Evolutionary conservation across 92 coral and sea anemone species (phyloP).

Genomic region (Heteractis magnifica): DNA sequence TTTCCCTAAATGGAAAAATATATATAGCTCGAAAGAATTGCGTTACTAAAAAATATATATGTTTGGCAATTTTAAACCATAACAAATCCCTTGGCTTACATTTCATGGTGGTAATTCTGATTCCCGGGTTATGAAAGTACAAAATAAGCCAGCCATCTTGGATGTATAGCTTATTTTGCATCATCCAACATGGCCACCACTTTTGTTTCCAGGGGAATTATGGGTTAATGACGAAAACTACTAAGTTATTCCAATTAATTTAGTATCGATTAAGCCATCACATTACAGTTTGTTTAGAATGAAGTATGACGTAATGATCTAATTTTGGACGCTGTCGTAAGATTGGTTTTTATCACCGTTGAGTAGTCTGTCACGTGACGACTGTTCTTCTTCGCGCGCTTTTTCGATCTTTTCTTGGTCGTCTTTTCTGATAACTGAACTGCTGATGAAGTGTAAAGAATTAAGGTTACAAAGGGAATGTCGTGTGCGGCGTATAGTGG

Average conservation of each 20-base stretch:
- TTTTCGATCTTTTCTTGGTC: constrained; percentile 58
- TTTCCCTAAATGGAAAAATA: too few species aligned
- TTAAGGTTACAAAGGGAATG: background rate
- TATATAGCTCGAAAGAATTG: too few species aligned
- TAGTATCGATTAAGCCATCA: too few species aligned
- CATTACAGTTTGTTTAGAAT: background rate
- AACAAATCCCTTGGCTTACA: background rate
- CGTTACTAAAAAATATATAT: too few species aligned
- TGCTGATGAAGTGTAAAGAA: background rate
- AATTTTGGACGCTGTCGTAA: constrained; percentile 59
- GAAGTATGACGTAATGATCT: background rate
- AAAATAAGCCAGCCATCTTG: background rate
- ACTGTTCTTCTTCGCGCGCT: constrained; percentile 66
- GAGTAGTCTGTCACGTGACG: constrained; percentile 51
- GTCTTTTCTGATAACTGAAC: constrained; percentile 40
- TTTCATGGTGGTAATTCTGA: background rate
- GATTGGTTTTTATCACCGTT: constrained; percentile 48
- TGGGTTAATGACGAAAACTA: too few species aligned
- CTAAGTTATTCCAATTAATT: too few species aligned
- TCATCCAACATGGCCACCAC: background rate
- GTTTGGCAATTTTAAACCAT: background rate
- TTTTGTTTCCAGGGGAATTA: too few species aligned
- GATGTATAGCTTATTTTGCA: background rate
- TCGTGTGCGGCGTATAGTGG: background rate
- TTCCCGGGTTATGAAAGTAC: background rate